A percentile compares a stretch with the other conserved stretches of the same genome.
phyloP scores from a whole-genome alignment of 2,888 invertebrate genomes.

The Epirrhoe tristata region DNA sequence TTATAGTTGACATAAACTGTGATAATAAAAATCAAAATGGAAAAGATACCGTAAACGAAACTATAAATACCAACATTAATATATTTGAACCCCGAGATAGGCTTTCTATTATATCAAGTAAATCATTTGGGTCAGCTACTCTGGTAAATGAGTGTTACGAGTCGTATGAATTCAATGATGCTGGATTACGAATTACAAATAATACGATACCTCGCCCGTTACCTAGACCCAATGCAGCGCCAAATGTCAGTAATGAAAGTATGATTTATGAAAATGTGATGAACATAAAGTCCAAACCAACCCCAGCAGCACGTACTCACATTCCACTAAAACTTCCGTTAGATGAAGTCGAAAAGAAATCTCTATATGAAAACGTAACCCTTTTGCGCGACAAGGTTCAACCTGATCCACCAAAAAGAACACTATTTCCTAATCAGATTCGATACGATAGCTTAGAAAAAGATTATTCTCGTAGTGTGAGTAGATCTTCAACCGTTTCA shows the following conservation, averaged over 20 bases:
- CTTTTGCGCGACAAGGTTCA: constrained; percentile 54
- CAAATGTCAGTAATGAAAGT: constrained; percentile 49
- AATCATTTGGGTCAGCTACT: constrained; percentile 63
- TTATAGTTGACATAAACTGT: constrained; percentile 58
- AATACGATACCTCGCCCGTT: constrained; percentile 64
- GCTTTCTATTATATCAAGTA: constrained; percentile 59
- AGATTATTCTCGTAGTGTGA: constrained; percentile 54
- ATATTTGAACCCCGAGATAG: constrained; percentile 73
- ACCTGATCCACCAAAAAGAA: constrained; percentile 68
- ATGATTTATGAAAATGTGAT: constrained; percentile 74
- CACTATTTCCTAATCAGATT: constrained; percentile 49
- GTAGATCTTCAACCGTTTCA: constrained; percentile 72
- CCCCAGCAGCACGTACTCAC: constrained; percentile 71
- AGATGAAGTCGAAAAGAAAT: constrained; percentile 55
- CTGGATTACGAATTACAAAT: constrained; percentile 39
- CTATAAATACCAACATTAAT: constrained; percentile 60
- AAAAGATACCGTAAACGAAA: constrained; percentile 54
- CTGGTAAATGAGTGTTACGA: constrained; percentile 79
- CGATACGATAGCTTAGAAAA: constrained; percentile 52
- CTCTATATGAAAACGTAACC: constrained; percentile 73
- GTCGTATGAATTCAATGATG: constrained; percentile 66
- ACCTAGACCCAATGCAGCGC: constrained; percentile 60
- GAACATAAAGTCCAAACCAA: constrained; percentile 54
- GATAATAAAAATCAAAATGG: constrained; percentile 48
- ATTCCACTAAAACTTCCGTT: constrained; percentile 60